Percentiles rank a stretch among this genome's conserved stretches.
Evolutionary conservation across 2,888 invertebrate species (phyloP).

Genomic region (Microctonus brassicae): DNA sequence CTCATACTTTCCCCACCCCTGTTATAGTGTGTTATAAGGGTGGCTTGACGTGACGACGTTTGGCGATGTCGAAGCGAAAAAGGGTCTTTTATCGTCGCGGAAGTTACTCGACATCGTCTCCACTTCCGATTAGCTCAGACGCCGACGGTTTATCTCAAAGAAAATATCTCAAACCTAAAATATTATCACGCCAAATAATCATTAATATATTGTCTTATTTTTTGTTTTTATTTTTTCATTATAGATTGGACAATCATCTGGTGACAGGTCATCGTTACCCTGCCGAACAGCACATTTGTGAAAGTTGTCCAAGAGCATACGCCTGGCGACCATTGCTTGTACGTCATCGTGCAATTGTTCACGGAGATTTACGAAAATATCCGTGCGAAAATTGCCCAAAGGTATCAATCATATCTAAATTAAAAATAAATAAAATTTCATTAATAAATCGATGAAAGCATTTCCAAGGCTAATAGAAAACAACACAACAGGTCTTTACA

Average conservation of each 20-base stretch:
- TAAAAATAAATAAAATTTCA: background rate
- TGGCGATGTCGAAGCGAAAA: background rate
- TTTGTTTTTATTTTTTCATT: slow-evolving; percentile 59
- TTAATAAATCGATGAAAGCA: slow-evolving; percentile 40
- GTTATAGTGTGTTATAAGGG: slow-evolving; percentile 47
- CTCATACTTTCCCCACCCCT: background rate
- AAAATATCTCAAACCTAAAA: slow-evolving; percentile 25
- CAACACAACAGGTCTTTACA: slow-evolving; percentile 87
- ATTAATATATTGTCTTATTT: background rate
- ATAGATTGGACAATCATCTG: slow-evolving; percentile 87
- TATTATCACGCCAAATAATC: slow-evolving; percentile 13
- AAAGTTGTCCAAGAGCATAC: slow-evolving; percentile 86
- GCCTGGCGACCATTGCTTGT: slow-evolving; percentile 85
- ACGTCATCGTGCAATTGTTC: slow-evolving; percentile 84
- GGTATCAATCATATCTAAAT: slow-evolving; percentile 71
- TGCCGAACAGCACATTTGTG: slow-evolving; percentile 84
- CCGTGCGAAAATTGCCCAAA: slow-evolving; percentile 94
- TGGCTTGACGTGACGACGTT: slow-evolving; percentile 35
- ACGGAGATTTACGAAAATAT: slow-evolving; percentile 87
- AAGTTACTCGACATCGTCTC: slow-evolving; percentile 47
- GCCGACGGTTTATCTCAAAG: slow-evolving; percentile 39
- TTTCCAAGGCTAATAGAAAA: slow-evolving; percentile 66
- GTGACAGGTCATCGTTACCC: slow-evolving; percentile 84
- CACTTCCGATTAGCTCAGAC: slow-evolving; percentile 46
- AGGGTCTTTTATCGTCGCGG: slow-evolving; percentile 31